Percentiles rank a stretch among this genome's conserved stretches.
Evolutionary conservation across 92 coral and sea anemone genomes (phyloP).

Genomic region (Blastomussa wellsi): DNA sequence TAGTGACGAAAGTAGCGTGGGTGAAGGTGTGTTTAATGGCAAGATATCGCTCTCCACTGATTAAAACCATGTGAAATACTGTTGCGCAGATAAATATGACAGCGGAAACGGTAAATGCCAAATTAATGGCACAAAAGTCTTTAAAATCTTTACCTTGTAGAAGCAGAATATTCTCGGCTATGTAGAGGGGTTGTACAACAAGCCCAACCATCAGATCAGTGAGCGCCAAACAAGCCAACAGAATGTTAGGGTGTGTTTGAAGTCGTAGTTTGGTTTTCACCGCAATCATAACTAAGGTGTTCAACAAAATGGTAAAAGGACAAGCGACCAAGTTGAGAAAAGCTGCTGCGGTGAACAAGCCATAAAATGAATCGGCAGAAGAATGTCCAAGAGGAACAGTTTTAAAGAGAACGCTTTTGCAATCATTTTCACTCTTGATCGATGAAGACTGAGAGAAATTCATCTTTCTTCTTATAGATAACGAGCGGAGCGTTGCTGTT

Average conservation of each 20-base stretch:
- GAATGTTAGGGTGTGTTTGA: conserved; percentile 4
- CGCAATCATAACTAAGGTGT: conserved; percentile 1
- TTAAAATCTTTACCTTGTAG: conserved; percentile 2
- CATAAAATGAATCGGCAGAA: neutral
- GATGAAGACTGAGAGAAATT: neutral
- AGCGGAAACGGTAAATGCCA: neutral
- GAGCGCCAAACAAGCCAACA: neutral
- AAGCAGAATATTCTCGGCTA: neutral
- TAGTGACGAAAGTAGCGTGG: neutral
- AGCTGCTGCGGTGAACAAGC: neutral
- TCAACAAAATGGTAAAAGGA: conserved; percentile 4
- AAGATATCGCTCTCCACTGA: conserved; percentile 2
- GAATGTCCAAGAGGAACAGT: neutral
- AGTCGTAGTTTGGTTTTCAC: conserved; percentile 5
- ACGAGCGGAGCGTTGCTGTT: neutral
- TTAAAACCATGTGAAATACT: neutral
- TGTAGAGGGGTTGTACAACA: neutral
- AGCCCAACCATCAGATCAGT: neutral
- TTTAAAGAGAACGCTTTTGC: neutral
- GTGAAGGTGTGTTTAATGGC: conserved; percentile 4
- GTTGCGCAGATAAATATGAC: neutral
- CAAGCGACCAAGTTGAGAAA: neutral
- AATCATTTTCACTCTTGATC: neutral
- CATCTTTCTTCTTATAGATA: neutral
- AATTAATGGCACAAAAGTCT: neutral